Base-by-base conservation (phyloP, 2,797 vertebrate species). In the Steatocranus sp. region DNA sequence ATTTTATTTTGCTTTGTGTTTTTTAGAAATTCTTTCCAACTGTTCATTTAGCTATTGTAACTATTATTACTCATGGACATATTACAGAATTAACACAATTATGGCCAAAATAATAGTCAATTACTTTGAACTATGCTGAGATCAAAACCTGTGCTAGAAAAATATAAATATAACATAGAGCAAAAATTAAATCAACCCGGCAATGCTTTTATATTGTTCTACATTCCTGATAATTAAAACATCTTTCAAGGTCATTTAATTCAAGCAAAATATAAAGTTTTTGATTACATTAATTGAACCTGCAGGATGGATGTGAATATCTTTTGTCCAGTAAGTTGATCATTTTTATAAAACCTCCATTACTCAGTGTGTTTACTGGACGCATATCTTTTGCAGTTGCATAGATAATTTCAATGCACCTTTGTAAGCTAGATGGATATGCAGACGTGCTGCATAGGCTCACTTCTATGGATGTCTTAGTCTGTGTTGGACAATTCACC, bases 301-400 rank as follows among this genome's bases (percentile, higher is more conserved):
- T 66, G 61, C 36, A 15, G 20, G 36, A 66, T 41, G 20, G 36
- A 17, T 68, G 36, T 4, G 0, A 68, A 68, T 38, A 15, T 66
- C 20, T 10, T 66, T 41, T 66, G 36, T 25, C 36, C 36, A 66
- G 20, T 0, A 66, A 41, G 20, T 66, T 66, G 36, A 6, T 15
- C 5, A 25, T 17, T 66, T 41, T 66, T 23, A 15, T 66, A 15
- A 66, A 66, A 66, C 36, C n/a, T 66, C 20, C 12, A 41, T 66
- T 25, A 10, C 0, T 25, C 20, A 66, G 8, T 15, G 5, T 68
- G 63, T 68, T 43, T 68, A 41, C 20, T 15, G 20, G 36, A 25
- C 1, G 0, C 8, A 68, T 68, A 68, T 68, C 0, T 17, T 17
- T 43, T 41, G 8, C 36, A 10, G 23, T 41, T 68, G 63, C 58